phyloP scores from a whole-genome alignment of 1,140 invertebrate genomes.

The Leguminivora glycinivorella region DNA sequence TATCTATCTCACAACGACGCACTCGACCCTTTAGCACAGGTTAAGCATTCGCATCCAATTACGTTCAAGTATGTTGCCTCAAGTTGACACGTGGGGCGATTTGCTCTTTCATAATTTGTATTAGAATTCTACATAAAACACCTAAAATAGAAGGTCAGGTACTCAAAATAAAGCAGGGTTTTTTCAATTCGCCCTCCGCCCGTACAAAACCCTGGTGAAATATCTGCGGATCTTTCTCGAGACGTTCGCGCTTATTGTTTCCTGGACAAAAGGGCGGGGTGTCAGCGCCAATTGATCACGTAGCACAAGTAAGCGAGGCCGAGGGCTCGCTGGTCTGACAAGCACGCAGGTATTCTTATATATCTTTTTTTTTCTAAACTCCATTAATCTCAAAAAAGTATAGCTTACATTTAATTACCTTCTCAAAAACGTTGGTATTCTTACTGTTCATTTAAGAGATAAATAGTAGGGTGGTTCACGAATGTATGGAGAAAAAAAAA shows the following conservation, averaged over 20 bases:
- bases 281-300: constrained; percentile 49
- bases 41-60: neutral
- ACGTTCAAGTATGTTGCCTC: neutral
- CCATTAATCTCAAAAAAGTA: no score
- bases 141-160: constrained; percentile 2
- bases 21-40: no score
- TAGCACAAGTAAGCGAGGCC: constrained; percentile 29
- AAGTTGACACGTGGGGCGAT: neutral
- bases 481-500: no score
- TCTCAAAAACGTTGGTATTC: no score
- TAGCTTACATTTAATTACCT: no score
- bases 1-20: no score
- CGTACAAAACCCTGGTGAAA: constrained; percentile 29
- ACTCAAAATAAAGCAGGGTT: constrained; percentile 29
- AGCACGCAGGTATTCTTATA: neutral
- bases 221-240: constrained; percentile 43
- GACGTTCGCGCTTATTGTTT: constrained; percentile 48
- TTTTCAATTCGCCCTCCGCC: constrained; percentile 31
- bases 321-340: neutral
- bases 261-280: constrained; percentile 44
- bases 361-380: no score
- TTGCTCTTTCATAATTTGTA: neutral
- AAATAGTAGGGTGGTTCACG: no score
- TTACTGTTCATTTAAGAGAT: no score
- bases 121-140: neutral